Percentiles rank a stretch among this genome's conserved stretches.
These are phyloP conservation scores for Lapara coniferarum DNA, from an alignment of 2,888 invertebrate species.

Conservation along the genomic window DNA sequence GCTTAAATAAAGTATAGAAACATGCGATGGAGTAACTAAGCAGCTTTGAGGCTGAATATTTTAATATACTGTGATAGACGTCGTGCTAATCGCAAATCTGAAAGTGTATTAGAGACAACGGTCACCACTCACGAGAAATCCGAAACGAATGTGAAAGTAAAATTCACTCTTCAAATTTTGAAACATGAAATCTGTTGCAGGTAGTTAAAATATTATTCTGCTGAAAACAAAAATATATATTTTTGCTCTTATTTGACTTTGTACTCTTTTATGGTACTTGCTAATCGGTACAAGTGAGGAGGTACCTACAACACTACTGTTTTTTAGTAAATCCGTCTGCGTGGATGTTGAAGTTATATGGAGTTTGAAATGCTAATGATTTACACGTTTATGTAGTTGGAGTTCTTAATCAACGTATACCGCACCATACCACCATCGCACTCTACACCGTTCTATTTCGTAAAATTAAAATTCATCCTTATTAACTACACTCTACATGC, in stretches of 20 bases:
- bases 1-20: neutral
- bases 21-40: neutral
- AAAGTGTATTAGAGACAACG: conserved; percentile 11
- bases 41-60: neutral
- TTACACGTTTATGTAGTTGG: too few relatives aligned
- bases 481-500: too few relatives aligned
- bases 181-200: neutral
- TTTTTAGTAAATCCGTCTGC: too few relatives aligned
- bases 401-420: too few relatives aligned
- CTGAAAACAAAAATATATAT: neutral
- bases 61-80: neutral
- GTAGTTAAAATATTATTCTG: neutral
- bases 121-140: neutral
- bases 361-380: too few relatives aligned
- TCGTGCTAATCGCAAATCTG: conserved; percentile 12
- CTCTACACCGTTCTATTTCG: too few relatives aligned
- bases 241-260: neutral
- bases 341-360: too few relatives aligned
- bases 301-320: too few relatives aligned
- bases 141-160: conserved; percentile 15
- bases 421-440: too few relatives aligned
- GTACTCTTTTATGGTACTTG: neutral
- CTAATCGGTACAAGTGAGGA: too few relatives aligned
- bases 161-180: neutral
- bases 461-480: too few relatives aligned